A percentile compares a stretch with the other conserved stretches of the same genome.
These are phyloP conservation scores for Lepidurus packardi DNA, from an alignment of 1,140 invertebrate genomes.

Conservation along the genomic window DNA sequence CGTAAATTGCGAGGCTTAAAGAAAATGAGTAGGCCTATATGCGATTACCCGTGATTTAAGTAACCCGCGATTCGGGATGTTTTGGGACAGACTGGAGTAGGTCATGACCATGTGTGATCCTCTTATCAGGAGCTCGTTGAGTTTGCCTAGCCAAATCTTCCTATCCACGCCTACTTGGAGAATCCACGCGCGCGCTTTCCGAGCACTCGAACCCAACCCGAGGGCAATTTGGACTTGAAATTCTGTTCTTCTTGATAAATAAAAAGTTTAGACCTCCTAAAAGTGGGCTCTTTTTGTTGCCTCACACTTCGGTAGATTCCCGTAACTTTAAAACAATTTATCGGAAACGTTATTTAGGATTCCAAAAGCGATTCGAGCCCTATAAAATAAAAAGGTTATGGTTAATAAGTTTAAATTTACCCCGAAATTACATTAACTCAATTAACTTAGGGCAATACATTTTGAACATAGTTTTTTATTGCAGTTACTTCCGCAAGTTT, in stretches of 20 bases:
- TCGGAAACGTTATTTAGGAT: no score
- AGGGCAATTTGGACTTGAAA: neutral
- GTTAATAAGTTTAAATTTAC: no score
- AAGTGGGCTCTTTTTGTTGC: neutral
- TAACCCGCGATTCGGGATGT: neutral
- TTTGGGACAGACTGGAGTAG: neutral
- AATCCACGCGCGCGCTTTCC: neutral
- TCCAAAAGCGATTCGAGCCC: no score
- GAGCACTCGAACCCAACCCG: neutral
- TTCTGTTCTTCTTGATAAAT: neutral
- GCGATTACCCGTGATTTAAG: no score
- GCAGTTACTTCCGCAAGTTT: no score
- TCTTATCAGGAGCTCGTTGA: constrained; percentile 11
- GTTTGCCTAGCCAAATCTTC: constrained; percentile 8
- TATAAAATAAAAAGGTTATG: no score
- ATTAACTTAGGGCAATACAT: no score
- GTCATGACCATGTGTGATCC: constrained; percentile 13
- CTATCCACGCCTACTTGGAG: constrained; percentile 1
- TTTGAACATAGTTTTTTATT: no score
- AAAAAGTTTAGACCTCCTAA: neutral
- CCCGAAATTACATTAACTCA: no score
- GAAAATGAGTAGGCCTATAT: neutral
- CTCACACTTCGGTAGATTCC: neutral
- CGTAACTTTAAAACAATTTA: no score
- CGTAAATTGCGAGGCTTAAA: neutral